Evolutionary conservation across 1,140 invertebrate species (phyloP).

Genomic region (Himalopsyche phryganea): DNA sequence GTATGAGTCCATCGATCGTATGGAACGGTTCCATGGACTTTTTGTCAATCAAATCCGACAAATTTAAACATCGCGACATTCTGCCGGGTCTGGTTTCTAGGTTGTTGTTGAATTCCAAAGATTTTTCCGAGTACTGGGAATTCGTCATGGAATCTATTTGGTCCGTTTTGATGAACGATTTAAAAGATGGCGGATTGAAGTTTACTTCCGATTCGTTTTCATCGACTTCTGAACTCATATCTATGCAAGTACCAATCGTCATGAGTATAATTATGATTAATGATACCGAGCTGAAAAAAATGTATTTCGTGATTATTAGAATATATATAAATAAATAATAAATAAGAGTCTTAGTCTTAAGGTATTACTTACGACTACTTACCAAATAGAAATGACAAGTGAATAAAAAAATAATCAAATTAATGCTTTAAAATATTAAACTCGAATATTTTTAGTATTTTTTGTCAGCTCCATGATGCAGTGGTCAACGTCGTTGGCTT

Average conservation of each 20-base stretch:
- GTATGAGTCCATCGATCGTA: slow-evolving; percentile 24
- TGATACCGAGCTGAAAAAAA: slow-evolving; percentile 14
- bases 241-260: slow-evolving; percentile 24
- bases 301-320: too few relatives aligned
- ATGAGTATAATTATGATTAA: slow-evolving; percentile 15
- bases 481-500: too few relatives aligned
- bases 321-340: too few relatives aligned
- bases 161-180: slow-evolving; percentile 26
- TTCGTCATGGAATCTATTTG: not conserved
- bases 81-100: not conserved
- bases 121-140: slow-evolving; percentile 1
- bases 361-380: too few relatives aligned
- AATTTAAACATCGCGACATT: not conserved
- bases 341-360: too few relatives aligned
- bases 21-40: slow-evolving; percentile 21
- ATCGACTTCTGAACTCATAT: slow-evolving; percentile 3
- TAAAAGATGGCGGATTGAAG: slow-evolving; percentile 19
- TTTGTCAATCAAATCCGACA: slow-evolving; percentile 10
- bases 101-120: slow-evolving; percentile 12
- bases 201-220: slow-evolving; percentile 5
- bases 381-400: too few relatives aligned
- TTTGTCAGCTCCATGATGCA: too few relatives aligned
- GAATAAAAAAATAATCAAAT: too few relatives aligned
- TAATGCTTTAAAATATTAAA: too few relatives aligned
- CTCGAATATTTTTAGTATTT: too few relatives aligned